Conservation (phyloP, 2,797 vertebrate genomes). For the Tenualosa thibaudeaui region DNA sequence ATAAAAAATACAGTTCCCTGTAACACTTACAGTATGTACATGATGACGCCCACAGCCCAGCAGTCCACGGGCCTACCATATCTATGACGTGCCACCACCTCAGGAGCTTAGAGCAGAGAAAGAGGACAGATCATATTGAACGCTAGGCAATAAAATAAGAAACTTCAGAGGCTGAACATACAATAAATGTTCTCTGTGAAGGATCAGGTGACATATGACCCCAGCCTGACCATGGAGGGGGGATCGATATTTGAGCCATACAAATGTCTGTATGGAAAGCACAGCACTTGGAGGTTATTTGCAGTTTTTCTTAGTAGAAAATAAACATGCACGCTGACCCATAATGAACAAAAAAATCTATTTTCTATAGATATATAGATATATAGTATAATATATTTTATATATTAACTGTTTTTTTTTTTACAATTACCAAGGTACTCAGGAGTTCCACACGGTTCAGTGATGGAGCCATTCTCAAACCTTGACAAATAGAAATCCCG, state of each 20-base stretch:
- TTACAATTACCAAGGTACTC: slow-evolving; percentile 79
- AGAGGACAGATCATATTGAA: not conserved
- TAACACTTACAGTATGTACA: slow-evolving; percentile 83
- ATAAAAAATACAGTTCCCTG: not conserved
- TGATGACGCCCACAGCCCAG: slow-evolving; percentile 87
- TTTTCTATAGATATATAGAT: too few species aligned
- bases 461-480: slow-evolving; percentile 86
- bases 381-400: too few species aligned
- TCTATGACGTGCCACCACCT: slow-evolving; percentile 84
- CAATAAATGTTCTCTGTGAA: not conserved
- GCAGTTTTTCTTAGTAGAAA: not conserved
- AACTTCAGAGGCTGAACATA: too few species aligned
- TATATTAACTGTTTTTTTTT: too few species aligned
- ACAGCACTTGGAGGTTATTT: not conserved
- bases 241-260: not conserved
- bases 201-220: not conserved
- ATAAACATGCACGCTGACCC: not conserved
- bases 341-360: not conserved
- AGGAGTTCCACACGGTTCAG: slow-evolving; percentile 86
- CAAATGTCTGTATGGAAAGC: not conserved
- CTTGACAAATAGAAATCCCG: slow-evolving; percentile 86
- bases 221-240: not conserved
- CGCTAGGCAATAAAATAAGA: not conserved
- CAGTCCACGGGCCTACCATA: slow-evolving; percentile 87
- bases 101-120: slow-evolving; percentile 72